These are phyloP conservation scores for Drosophila testacea DNA, from an alignment of 2,888 invertebrate species.

Conservation along the genomic window DNA sequence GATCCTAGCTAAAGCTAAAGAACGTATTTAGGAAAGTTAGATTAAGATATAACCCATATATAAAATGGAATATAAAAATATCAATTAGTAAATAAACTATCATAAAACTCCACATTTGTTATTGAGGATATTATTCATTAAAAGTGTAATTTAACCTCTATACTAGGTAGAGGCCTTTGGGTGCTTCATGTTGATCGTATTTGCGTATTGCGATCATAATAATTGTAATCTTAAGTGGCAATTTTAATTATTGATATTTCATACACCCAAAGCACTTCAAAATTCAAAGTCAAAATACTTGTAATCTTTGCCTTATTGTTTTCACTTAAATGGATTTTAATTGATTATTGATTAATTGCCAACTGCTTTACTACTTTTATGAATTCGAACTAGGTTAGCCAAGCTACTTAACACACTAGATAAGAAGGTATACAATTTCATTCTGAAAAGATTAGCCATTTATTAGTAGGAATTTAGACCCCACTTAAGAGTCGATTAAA, in stretches of 20 bases:
- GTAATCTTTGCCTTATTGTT: constrained; percentile 28
- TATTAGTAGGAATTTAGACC: constrained; percentile 15
- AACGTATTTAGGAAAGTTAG: no score
- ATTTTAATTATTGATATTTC: constrained; percentile 25
- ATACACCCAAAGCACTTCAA: constrained; percentile 9
- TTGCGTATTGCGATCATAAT: constrained; percentile 12
- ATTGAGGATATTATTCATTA: no score
- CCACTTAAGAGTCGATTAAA: constrained; percentile 1
- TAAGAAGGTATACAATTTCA: constrained; percentile 20
- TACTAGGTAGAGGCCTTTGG: constrained; percentile 1
- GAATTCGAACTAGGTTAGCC: constrained; percentile 38
- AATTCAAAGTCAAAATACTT: constrained; percentile 25
- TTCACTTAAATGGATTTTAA: constrained; percentile 46
- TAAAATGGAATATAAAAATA: no score
- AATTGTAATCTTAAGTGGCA: constrained; percentile 36
- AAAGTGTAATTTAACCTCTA: neutral
- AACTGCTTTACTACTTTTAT: constrained; percentile 40
- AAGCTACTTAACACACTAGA: neutral
- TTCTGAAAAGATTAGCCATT: constrained; percentile 7
- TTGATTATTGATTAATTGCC: constrained; percentile 23
- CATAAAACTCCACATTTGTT: no score
- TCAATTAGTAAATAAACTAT: no score
- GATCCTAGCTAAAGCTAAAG: no score
- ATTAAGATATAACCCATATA: no score
- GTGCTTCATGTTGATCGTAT: constrained; percentile 1